Conservation (phyloP, 2,797 vertebrate genomes). For the Naso thynnoides region DNA sequence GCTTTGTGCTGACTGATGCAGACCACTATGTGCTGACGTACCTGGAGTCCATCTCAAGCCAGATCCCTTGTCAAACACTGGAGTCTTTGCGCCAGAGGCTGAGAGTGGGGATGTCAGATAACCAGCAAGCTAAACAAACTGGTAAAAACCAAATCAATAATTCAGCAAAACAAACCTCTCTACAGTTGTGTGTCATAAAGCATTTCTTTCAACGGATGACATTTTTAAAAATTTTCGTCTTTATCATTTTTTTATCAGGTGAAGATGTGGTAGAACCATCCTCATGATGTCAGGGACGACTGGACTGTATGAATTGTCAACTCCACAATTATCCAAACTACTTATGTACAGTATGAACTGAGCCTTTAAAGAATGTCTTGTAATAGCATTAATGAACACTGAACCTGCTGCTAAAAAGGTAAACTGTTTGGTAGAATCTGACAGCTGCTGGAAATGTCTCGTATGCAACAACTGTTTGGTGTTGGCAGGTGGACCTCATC, state of each 20-base stretch:
- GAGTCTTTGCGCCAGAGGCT: slow-evolving; percentile 81
- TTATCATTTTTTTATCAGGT: slow-evolving; percentile 35
- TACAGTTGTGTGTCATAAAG: neutral
- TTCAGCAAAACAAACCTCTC: neutral
- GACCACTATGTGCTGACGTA: slow-evolving; percentile 90
- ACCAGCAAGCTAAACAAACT: slow-evolving; percentile 18
- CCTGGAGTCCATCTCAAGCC: slow-evolving; percentile 84
- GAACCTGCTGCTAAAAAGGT: neutral
- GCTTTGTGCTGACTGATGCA: slow-evolving; percentile 89
- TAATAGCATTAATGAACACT: slow-evolving; percentile 5
- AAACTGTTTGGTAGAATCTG: neutral
- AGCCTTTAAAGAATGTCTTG: slow-evolving; percentile 4
- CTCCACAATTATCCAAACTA: neutral
- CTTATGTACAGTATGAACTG: slow-evolving; percentile 1
- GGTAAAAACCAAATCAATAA: slow-evolving; percentile 26
- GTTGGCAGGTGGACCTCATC: neutral
- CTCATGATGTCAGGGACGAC: slow-evolving; percentile 32
- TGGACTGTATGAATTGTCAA: neutral
- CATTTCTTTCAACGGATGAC: neutral
- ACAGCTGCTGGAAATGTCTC: neutral
- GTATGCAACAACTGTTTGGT: neutral
- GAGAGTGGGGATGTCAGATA: neutral
- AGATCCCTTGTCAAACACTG: slow-evolving; percentile 85
- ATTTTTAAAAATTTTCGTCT: neutral
- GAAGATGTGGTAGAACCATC: slow-evolving; percentile 28